Conservation (phyloP, 2,797 vertebrate species). For the Luscinia luscinia region DNA sequence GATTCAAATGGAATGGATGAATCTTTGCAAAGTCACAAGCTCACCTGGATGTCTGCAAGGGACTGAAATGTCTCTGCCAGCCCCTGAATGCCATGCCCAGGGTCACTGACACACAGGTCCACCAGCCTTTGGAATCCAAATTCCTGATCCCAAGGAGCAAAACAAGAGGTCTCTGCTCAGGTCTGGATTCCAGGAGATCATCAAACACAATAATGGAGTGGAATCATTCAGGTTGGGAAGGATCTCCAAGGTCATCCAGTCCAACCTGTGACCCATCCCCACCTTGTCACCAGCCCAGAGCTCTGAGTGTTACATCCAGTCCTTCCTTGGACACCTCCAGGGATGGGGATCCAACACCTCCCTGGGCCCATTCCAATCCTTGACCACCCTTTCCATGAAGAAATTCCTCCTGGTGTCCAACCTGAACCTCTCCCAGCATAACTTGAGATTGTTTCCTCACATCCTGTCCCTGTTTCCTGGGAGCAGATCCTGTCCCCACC, state of each 20-base stretch:
- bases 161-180: background rate
- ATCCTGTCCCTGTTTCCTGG: no score
- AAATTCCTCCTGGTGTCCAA: background rate
- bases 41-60: background rate
- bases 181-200: background rate
- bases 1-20: background rate
- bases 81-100: accelerated
- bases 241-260: accelerated
- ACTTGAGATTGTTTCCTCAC: background rate
- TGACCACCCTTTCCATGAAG: background rate
- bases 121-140: background rate
- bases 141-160: background rate
- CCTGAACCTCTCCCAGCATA: background rate
- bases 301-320: accelerated
- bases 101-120: background rate
- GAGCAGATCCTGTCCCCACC: accelerated
- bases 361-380: background rate
- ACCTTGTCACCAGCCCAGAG: background rate
- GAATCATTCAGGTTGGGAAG: background rate
- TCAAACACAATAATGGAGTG: accelerated
- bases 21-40: background rate
- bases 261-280: accelerated
- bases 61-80: accelerated
- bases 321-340: background rate
- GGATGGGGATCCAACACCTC: background rate